Evolutionary conservation across 2,797 vertebrate genomes (phyloP), one percentile per base, ranked within the genome.

Genomic region (Paramormyrops hopkinsi): DNA sequence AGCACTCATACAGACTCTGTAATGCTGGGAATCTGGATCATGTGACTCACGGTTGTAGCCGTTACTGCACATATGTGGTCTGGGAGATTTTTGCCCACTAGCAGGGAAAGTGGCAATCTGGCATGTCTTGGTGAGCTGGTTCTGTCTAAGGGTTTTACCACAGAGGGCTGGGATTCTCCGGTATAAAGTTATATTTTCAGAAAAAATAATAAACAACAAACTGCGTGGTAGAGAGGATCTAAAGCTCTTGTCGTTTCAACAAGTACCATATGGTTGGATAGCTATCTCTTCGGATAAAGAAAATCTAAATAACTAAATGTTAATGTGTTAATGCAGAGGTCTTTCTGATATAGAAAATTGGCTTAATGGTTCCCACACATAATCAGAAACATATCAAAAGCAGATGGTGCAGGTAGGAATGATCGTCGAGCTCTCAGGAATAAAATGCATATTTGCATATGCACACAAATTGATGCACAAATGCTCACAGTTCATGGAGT

Each of bases 271-370:
- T 73, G 65, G 65, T 17, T 73, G 65, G 12, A 73, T 37, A 33
- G 29, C 29, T 37, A 73, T 73, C 65, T 73, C 65, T 73, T 73
- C 17, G 29, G 29, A 73, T 73, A 79, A 41, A 73, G 87, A 48
- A 83, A 86, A 9, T 73, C 48, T 54, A 29, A 88, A 89, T 59
- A 29, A 79, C 22, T 3, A 19, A 19, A 89, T 88, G 54, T 59
- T 19, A 73, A 29, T 14, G 11, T 29, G 89, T 54, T 54, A 86
- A 89, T 89, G 59, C 90, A 54, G 89, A 73, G 29, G 65, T 37
- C 29, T 73, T 73, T 73, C 29, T 73, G 65, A 73, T 73, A 73
- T 33, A 37, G 65, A 73, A 79, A 79, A 46, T 79, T 8, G 41
- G 37, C 73, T 79, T 79, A 79, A 79, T 46, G 37, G 73, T 41